Evolutionary conservation across 1,140 invertebrate species (phyloP).

Genomic region (Conopomorpha cramerella): DNA sequence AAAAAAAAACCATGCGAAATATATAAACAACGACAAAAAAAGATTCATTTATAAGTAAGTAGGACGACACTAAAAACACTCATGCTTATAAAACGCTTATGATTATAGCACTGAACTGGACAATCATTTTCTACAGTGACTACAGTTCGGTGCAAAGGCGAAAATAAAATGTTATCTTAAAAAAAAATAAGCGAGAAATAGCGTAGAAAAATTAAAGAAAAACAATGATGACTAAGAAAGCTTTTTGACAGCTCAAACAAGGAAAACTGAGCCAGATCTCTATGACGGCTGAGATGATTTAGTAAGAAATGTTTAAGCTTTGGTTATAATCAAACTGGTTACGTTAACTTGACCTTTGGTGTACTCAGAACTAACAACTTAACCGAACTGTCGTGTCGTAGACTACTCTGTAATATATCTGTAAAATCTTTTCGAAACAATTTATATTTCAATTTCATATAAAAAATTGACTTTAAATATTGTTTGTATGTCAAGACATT

Average conservation of each 20-base stretch:
- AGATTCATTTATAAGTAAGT: too few species aligned
- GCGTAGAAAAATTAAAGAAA: conserved; percentile 40
- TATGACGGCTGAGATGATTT: conserved; percentile 31
- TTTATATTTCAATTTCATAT: too few species aligned
- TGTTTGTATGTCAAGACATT: too few species aligned
- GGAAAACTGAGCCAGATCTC: conserved; percentile 27
- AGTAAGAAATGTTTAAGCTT: conserved; percentile 34
- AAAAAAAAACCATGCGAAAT: conserved; percentile 42
- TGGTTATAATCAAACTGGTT: conserved; percentile 43
- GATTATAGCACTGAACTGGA: conserved; percentile 7
- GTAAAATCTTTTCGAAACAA: conserved; percentile 39
- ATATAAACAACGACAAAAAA: conserved; percentile 24
- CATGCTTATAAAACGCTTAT: conserved; percentile 23
- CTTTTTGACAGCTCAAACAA: too few species aligned
- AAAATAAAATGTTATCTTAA: conserved; percentile 35
- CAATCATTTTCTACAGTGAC: conserved; percentile 1
- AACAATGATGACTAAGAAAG: conserved; percentile 50
- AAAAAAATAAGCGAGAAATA: conserved; percentile 37
- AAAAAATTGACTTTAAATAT: too few species aligned
- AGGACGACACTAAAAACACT: conserved; percentile 36
- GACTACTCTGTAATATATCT: conserved; percentile 26
- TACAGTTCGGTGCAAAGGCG: conserved; percentile 16
- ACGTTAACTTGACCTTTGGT: conserved; percentile 54
- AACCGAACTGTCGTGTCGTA: conserved; percentile 39
- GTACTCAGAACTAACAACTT: conserved; percentile 21